A percentile compares a stretch with the other conserved stretches of the same genome.
phyloP scores from a whole-genome alignment of 2,888 invertebrate genomes.

The Tethea ocularis region DNA sequence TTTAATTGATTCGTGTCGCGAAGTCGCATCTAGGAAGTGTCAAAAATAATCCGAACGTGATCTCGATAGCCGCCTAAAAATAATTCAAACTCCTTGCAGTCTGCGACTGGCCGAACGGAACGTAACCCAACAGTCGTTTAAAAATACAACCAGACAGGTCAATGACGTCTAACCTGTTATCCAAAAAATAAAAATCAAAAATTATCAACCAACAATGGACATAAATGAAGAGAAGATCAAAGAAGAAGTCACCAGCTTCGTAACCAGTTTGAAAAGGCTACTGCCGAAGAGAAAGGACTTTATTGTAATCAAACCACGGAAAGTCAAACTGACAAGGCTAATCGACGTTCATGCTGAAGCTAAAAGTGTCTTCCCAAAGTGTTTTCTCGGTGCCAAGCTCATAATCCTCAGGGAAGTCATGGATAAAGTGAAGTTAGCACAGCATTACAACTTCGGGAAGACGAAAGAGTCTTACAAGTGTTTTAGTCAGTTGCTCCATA shows the following conservation, averaged over 20 bases:
- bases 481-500: constrained; percentile 64
- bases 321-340: constrained; percentile 52
- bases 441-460: constrained; percentile 72
- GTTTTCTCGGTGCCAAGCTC: constrained; percentile 72
- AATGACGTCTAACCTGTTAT: constrained; percentile 71
- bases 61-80: constrained; percentile 46
- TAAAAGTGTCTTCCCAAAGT: constrained; percentile 72
- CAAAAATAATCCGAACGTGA: constrained; percentile 33
- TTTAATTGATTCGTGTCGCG: too few species aligned
- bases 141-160: constrained; percentile 70
- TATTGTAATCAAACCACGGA: constrained; percentile 51
- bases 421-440: constrained; percentile 69
- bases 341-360: constrained; percentile 71
- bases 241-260: constrained; percentile 68
- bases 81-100: constrained; percentile 63
- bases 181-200: constrained; percentile 50
- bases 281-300: constrained; percentile 71
- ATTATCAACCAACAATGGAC: constrained; percentile 66
- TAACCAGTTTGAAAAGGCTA: constrained; percentile 63
- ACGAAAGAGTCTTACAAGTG: constrained; percentile 65
- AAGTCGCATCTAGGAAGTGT: constrained; percentile 17
- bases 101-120: constrained; percentile 62
- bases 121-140: constrained; percentile 51
- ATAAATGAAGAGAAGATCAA: constrained; percentile 68
- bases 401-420: constrained; percentile 63